phyloP scores from a whole-genome alignment of 2,888 invertebrate genomes.

The Caenorhabditis sulstoni region DNA sequence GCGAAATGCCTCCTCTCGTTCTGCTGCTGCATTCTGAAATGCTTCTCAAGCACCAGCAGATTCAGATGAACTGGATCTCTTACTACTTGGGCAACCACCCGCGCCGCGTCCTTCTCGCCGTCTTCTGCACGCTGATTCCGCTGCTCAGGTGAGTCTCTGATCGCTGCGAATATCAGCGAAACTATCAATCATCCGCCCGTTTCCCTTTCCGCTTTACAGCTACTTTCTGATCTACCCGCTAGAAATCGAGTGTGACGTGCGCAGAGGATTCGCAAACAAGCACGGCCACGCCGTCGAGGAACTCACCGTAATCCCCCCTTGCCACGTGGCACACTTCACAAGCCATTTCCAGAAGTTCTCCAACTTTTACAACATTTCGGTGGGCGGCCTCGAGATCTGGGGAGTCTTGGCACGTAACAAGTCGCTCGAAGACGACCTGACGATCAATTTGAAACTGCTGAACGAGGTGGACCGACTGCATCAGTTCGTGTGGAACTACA shows the following conservation, averaged over 20 bases:
- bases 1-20: constrained; percentile 30
- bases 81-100: constrained; percentile 63
- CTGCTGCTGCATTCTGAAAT: constrained; percentile 37
- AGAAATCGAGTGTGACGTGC: constrained; percentile 75
- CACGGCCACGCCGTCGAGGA: constrained; percentile 73
- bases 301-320: constrained; percentile 66
- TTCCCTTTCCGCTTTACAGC: constrained; percentile 39
- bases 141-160: constrained; percentile 60
- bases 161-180: constrained; percentile 22
- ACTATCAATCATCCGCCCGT: constrained; percentile 15
- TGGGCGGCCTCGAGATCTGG: constrained; percentile 75
- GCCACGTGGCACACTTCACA: background rate
- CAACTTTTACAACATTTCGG: constrained; percentile 74
- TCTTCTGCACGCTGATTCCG: constrained; percentile 60
- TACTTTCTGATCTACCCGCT: constrained; percentile 71
- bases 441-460: constrained; percentile 63
- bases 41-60: constrained; percentile 27
- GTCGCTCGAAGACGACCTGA: constrained; percentile 50
- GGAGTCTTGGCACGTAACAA: constrained; percentile 73
- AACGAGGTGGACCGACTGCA: constrained; percentile 73
- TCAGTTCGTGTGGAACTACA: constrained; percentile 65
- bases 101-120: constrained; percentile 57
- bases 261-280: constrained; percentile 75
- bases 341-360: constrained; percentile 71
- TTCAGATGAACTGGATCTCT: constrained; percentile 61